A percentile compares a stretch with the other conserved stretches of the same genome.
These are phyloP conservation scores for Theodoxus fluviatilis DNA, from an alignment of 2,888 invertebrate species.

Conservation along the genomic window DNA sequence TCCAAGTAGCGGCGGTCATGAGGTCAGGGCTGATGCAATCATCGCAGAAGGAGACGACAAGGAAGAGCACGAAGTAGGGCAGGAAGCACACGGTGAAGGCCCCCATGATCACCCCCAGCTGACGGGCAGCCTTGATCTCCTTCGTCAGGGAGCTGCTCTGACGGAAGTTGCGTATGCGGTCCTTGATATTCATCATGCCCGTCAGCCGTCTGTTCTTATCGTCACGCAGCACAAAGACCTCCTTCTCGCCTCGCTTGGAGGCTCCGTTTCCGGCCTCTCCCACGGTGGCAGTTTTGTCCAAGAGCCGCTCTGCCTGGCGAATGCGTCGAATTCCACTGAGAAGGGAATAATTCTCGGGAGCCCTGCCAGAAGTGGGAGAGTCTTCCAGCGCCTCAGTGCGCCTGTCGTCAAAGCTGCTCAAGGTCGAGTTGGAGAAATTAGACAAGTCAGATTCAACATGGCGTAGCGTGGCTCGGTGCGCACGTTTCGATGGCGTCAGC, in stretches of 20 bases:
- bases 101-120: constrained; percentile 71
- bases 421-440: too few relatives aligned
- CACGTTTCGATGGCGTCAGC: too few relatives aligned
- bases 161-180: constrained; percentile 48
- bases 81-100: constrained; percentile 72
- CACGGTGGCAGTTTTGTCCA: constrained; percentile 43
- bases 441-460: too few relatives aligned
- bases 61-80: constrained; percentile 71
- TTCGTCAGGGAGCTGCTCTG: constrained; percentile 56
- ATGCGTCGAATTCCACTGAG: constrained; percentile 43
- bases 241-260: constrained; percentile 24
- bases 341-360: constrained; percentile 39
- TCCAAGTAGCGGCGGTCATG: constrained; percentile 68
- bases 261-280: constrained; percentile 30
- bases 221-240: constrained; percentile 41
- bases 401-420: too few relatives aligned
- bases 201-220: constrained; percentile 40
- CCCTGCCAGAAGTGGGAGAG: too few relatives aligned
- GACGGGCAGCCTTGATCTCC: constrained; percentile 69
- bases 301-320: constrained; percentile 41
- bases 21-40: constrained; percentile 66
- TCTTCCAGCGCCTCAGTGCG: too few relatives aligned
- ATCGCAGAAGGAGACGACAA: constrained; percentile 69
- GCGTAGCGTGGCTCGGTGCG: too few relatives aligned
- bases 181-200: constrained; percentile 43